These are phyloP conservation scores for Actenoides lindsayi DNA, from an alignment of 2,113 vertebrate species.

Conservation along the genomic window DNA sequence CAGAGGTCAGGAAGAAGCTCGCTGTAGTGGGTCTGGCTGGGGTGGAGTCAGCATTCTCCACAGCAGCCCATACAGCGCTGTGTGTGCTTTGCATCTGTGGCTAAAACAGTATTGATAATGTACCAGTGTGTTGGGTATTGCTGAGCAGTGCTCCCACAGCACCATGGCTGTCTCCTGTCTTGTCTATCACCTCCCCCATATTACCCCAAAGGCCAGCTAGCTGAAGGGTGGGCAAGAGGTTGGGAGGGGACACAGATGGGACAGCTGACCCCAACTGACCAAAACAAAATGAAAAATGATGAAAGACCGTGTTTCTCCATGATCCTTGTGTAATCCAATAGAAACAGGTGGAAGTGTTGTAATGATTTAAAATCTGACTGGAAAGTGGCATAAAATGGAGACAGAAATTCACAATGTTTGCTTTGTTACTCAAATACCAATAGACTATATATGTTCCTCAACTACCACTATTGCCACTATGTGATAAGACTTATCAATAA, in stretches of 20 bases:
- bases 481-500: background rate
- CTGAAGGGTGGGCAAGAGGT: background rate
- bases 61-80: background rate
- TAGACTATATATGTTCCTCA: background rate
- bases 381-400: background rate
- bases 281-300: background rate
- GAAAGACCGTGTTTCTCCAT: background rate
- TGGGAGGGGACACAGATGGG: background rate
- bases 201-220: background rate
- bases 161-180: background rate
- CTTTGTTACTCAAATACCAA: background rate
- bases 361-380: background rate
- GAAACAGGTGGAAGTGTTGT: background rate
- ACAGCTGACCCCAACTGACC: background rate
- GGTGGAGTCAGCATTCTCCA: background rate
- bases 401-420: background rate
- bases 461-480: background rate
- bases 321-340: accelerated
- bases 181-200: background rate
- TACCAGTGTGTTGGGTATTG: too few relatives aligned
- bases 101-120: background rate
- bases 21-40: background rate
- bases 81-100: background rate
- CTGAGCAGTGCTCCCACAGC: background rate
- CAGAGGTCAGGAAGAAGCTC: background rate